Percentiles rank a stretch among this genome's conserved stretches.
phyloP scores from a whole-genome alignment of 2,888 invertebrate species.

The Drosophila mulleri region DNA sequence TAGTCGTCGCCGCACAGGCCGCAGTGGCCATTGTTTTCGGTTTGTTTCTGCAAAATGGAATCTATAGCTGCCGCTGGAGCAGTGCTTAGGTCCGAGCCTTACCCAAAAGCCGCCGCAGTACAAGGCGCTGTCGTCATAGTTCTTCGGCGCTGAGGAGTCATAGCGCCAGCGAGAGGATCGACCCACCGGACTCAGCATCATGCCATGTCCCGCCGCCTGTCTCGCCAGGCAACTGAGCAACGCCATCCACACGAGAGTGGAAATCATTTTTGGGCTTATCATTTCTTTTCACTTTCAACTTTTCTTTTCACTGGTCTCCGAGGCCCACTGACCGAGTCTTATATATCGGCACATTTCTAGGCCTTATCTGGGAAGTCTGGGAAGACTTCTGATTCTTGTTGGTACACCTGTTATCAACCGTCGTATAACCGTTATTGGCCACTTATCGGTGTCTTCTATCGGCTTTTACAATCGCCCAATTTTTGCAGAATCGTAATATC shows the following conservation, averaged over 20 bases:
- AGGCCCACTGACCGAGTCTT: slow-evolving; percentile 31
- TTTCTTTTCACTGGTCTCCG: slow-evolving; percentile 32
- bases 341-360: slow-evolving; percentile 44
- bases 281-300: slow-evolving; percentile 28
- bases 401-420: slow-evolving; percentile 11
- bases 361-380: slow-evolving; percentile 49
- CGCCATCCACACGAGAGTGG: slow-evolving; percentile 13
- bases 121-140: slow-evolving; percentile 86
- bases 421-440: slow-evolving; percentile 22
- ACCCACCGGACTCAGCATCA: slow-evolving; percentile 86
- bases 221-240: slow-evolving; percentile 8
- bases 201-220: slow-evolving; percentile 85
- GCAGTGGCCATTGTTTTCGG: slow-evolving; percentile 85
- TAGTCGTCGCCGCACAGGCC: slow-evolving; percentile 87
- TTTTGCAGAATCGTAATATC: slow-evolving; percentile 42
- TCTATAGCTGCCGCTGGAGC: neutral
- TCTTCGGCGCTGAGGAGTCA: slow-evolving; percentile 85
- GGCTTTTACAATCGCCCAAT: slow-evolving; percentile 36
- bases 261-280: slow-evolving; percentile 18
- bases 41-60: slow-evolving; percentile 81
- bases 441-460: slow-evolving; percentile 33
- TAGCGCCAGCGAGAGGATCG: slow-evolving; percentile 87
- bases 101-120: slow-evolving; percentile 86
- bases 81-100: slow-evolving; percentile 17
- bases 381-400: slow-evolving; percentile 37